phyloP scores from a whole-genome alignment of 2,113 vertebrate species.

The Vidua macroura region DNA sequence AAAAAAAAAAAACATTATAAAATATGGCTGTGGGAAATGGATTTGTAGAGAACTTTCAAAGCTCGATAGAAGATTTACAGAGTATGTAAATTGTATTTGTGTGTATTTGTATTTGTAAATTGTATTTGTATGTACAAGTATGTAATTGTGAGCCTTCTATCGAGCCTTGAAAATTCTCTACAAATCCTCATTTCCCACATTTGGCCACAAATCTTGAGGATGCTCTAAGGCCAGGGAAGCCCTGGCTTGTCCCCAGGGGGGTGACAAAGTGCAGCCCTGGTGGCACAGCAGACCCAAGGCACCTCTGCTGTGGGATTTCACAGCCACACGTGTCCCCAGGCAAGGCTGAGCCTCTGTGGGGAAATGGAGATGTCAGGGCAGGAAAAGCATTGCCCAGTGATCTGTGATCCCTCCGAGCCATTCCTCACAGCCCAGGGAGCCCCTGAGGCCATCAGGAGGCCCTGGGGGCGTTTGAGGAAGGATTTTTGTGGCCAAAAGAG shows the following conservation, averaged over 20 bases:
- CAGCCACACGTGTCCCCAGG: neutral
- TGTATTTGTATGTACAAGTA: neutral
- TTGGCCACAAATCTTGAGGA: neutral
- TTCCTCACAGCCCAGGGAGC: neutral
- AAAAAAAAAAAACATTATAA: neutral
- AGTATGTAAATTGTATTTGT: neutral
- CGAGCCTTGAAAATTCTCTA: neutral
- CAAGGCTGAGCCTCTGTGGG: neutral
- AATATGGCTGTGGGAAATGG: neutral
- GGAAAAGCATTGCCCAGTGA: neutral
- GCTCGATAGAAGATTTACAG: neutral
- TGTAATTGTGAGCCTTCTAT: neutral
- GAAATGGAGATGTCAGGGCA: slow-evolving; percentile 16
- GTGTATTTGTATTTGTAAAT: no score
- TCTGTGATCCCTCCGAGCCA: neutral
- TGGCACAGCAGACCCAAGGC: neutral
- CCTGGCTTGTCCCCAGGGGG: neutral
- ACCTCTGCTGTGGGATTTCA: neutral
- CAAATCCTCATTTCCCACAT: neutral
- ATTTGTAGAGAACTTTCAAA: neutral
- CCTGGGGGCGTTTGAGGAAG: neutral
- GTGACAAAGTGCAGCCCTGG: neutral
- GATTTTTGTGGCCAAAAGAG: neutral
- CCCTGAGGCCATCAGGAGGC: neutral
- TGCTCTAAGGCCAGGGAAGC: neutral